Evolutionary conservation across 2,888 invertebrate genomes (phyloP).

Genomic region (Neoitamus cyanurus): DNA sequence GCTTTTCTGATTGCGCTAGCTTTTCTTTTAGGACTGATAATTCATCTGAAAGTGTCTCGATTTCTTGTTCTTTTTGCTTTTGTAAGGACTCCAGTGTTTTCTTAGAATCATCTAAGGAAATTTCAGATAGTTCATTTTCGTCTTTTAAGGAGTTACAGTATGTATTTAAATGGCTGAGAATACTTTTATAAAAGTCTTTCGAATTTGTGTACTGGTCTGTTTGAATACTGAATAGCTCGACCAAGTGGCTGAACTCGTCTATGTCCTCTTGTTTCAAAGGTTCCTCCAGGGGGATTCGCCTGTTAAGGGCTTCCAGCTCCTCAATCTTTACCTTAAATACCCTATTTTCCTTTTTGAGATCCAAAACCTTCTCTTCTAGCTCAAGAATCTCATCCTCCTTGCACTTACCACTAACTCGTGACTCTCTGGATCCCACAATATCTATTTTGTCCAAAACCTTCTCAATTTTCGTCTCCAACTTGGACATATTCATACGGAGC

Average conservation of each 20-base stretch:
- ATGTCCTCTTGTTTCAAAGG: neutral
- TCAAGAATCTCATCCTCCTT: constrained; percentile 58
- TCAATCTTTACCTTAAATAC: constrained; percentile 56
- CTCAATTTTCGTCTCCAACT: constrained; percentile 74
- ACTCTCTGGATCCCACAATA: constrained; percentile 21
- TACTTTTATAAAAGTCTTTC: neutral
- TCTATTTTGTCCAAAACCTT: constrained; percentile 70
- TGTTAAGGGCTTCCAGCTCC: neutral
- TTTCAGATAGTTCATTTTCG: constrained; percentile 37
- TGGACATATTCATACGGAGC: constrained; percentile 73
- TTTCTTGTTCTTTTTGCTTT: neutral
- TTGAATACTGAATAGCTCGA: neutral
- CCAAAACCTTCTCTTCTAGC: constrained; percentile 63
- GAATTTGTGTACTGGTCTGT: neutral
- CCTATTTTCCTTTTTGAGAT: constrained; percentile 63
- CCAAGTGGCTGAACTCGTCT: neutral
- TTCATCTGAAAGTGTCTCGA: constrained; percentile 40
- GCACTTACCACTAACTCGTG: constrained; percentile 33
- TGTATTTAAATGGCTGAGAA: neutral
- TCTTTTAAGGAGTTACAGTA: constrained; percentile 40
- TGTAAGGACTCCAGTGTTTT: neutral
- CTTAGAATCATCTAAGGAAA: neutral
- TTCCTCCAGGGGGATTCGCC: neutral
- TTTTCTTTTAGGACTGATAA: constrained; percentile 5
- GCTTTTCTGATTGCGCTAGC: constrained; percentile 31